These are phyloP conservation scores for Beroe forskalii DNA, from an alignment of 37 sponge, comb jelly and placozoan genomes.

Conservation along the genomic window DNA sequence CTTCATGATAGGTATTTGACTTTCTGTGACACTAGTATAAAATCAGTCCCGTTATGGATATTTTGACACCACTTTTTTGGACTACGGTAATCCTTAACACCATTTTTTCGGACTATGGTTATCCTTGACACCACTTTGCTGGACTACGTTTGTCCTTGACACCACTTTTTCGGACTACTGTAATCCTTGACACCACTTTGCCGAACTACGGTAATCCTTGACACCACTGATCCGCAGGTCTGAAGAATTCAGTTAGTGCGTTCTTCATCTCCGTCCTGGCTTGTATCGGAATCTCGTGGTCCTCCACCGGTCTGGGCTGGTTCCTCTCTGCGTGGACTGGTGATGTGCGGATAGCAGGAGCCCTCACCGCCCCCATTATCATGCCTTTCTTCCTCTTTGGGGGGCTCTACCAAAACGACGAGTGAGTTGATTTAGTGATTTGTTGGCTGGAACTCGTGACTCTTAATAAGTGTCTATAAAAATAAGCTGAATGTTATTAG, in stretches of 20 bases:
- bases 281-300: conserved; percentile 28
- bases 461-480: too few species aligned
- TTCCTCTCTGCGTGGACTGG: conserved; percentile 49
- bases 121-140: too few species aligned
- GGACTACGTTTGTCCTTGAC: too few species aligned
- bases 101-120: too few species aligned
- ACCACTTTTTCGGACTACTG: too few species aligned
- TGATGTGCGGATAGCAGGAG: conserved; percentile 48
- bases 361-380: conserved; percentile 43
- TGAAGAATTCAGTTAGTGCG: conserved; percentile 5
- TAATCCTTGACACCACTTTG: too few species aligned
- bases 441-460: too few species aligned
- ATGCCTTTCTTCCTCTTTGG: conserved; percentile 62
- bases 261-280: conserved; percentile 27
- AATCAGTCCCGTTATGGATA: too few species aligned
- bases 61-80: not conserved
- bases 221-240: conserved; percentile 34
- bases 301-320: conserved; percentile 51
- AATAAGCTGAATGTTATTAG: too few species aligned
- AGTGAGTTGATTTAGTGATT: not conserved
- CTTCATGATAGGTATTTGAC: conserved; percentile 48
- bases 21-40: too few species aligned
- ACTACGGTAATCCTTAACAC: too few species aligned
- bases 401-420: conserved; percentile 52
- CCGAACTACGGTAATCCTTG: not conserved